Conservation (phyloP, 2,797 vertebrate genomes). For the Pseudochaenichthys georgianus region DNA sequence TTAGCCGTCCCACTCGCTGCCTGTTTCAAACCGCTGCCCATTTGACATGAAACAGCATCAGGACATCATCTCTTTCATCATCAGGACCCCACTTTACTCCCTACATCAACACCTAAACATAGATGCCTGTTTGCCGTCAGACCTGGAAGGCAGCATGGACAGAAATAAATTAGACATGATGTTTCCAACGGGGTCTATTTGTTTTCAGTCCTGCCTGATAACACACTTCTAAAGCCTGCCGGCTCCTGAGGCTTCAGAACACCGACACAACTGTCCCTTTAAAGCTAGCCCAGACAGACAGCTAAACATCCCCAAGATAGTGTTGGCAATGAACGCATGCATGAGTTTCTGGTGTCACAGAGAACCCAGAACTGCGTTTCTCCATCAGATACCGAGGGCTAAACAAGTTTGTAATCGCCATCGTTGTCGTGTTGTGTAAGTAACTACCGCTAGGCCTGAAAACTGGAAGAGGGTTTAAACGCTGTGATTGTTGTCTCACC, state of each 20-base stretch:
- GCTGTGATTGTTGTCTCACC: constrained; percentile 77
- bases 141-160: constrained; percentile 44
- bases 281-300: constrained; percentile 40
- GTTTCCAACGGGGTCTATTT: constrained; percentile 61
- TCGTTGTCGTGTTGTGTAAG: neutral
- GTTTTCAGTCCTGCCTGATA: constrained; percentile 59
- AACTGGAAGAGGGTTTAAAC: neutral
- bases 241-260: constrained; percentile 61
- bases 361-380: neutral
- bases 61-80: constrained; percentile 1
- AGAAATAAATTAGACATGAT: constrained; percentile 63
- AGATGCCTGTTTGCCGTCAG: constrained; percentile 50
- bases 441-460: constrained; percentile 1
- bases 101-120: constrained; percentile 54
- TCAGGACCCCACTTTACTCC: constrained; percentile 38
- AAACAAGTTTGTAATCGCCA: constrained; percentile 7
- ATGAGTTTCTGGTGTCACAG: constrained; percentile 19
- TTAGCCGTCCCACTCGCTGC: constrained; percentile 62
- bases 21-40: constrained; percentile 56
- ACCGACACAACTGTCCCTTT: constrained; percentile 49
- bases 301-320: constrained; percentile 33
- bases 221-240: constrained; percentile 66
- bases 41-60: constrained; percentile 45
- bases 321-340: constrained; percentile 27
- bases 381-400: constrained; percentile 30